phyloP scores from a whole-genome alignment of 2,113 vertebrate species.

The Ovis aries region DNA sequence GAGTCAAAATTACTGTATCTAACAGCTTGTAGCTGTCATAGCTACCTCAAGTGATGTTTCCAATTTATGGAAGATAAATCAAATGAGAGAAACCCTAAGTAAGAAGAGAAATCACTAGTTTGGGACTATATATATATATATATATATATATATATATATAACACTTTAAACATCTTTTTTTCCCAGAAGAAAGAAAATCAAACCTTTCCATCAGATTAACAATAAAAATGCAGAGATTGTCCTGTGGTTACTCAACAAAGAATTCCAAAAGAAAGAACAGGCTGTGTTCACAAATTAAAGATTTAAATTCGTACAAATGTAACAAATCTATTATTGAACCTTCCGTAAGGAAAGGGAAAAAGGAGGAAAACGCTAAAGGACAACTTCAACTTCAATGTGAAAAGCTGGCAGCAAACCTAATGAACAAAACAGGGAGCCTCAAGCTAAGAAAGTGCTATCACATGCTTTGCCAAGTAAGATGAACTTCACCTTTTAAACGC shows the following conservation, averaged over 20 bases:
- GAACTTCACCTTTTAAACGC: constrained; percentile 68
- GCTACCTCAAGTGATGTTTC: not conserved
- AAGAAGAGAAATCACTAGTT: not conserved
- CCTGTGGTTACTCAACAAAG: not conserved
- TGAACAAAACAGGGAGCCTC: constrained; percentile 70
- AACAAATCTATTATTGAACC: not conserved
- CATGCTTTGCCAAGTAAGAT: constrained; percentile 56
- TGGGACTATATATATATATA: not conserved
- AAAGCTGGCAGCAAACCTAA: constrained; percentile 50
- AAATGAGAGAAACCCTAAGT: not conserved
- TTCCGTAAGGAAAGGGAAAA: constrained; percentile 38
- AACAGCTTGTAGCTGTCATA: not conserved
- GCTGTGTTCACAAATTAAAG: constrained; percentile 31
- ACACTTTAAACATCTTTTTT: not conserved
- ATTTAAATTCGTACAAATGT: constrained; percentile 27
- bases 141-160: not conserved
- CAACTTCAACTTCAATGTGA: constrained; percentile 46
- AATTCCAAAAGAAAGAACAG: not conserved
- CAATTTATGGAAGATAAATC: not conserved
- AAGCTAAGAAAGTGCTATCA: constrained; percentile 29
- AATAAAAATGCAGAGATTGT: not conserved
- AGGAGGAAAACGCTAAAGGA: not conserved
- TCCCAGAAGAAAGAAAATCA: not conserved
- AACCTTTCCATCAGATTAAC: not conserved
- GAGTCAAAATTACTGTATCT: not conserved